These are phyloP conservation scores for Cantharis nigra DNA, from an alignment of 2,888 invertebrate genomes.

Conservation along the genomic window DNA sequence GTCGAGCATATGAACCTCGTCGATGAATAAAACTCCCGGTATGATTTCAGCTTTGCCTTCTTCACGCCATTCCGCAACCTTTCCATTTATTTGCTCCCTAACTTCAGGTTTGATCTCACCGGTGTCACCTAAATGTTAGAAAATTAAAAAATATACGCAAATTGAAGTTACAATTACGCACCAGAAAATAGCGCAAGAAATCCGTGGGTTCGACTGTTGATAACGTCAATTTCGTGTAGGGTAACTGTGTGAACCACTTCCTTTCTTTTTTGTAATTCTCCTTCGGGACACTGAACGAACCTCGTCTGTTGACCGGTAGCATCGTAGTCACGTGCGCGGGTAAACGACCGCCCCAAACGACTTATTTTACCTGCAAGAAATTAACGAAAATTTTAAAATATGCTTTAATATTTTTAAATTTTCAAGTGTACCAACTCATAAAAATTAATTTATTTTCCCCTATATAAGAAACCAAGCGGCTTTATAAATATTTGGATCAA, in stretches of 20 bases:
- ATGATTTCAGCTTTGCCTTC: constrained; percentile 99
- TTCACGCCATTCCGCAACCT: constrained; percentile 94
- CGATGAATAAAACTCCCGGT: constrained; percentile 95
- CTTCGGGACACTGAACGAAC: constrained; percentile 98
- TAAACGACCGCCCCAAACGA: constrained; percentile 89
- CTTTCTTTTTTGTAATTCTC: constrained; percentile 96
- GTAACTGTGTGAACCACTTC: constrained; percentile 98
- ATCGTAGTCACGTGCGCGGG: constrained; percentile 95
- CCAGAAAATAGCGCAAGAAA: constrained; percentile 96
- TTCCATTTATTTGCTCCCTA: constrained; percentile 95
- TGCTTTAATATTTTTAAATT: too few relatives aligned
- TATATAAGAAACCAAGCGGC: neutral
- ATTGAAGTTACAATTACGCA: constrained; percentile 16
- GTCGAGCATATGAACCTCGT: constrained; percentile 98
- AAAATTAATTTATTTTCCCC: neutral
- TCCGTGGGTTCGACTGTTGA: constrained; percentile 97
- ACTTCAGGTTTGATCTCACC: constrained; percentile 98
- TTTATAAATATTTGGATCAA: neutral
- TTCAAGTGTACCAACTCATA: neutral
- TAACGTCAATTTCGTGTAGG: constrained; percentile 98
- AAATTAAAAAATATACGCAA: constrained; percentile 9
- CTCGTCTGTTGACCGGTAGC: constrained; percentile 84
- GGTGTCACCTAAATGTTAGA: constrained; percentile 80
- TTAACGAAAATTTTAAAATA: neutral
- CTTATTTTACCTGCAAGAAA: constrained; percentile 51